Percentiles rank a stretch among this genome's conserved stretches.
phyloP scores from a whole-genome alignment of 2,113 vertebrate species.

The Lynx canadensis region DNA sequence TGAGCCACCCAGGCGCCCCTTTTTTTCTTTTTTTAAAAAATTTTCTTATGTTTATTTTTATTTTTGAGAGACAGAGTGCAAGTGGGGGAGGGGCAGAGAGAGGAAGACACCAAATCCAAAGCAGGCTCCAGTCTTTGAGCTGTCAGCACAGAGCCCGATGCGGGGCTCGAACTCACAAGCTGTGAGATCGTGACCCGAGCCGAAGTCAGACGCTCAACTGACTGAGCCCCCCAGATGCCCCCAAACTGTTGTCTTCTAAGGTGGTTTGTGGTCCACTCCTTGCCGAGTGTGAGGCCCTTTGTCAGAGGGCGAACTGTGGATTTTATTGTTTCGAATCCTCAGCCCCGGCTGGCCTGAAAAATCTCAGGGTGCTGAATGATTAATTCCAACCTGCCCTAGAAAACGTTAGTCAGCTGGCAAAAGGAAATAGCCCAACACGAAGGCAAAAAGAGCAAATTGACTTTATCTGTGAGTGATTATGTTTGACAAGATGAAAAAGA shows the following conservation, averaged over 20 bases:
- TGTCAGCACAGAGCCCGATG: too few species aligned
- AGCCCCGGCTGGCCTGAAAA: constrained; percentile 52
- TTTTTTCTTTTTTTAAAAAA: too few species aligned
- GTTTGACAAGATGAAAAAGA: constrained; percentile 69
- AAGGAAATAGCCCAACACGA: constrained; percentile 53
- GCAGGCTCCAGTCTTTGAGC: too few species aligned
- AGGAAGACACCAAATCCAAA: too few species aligned
- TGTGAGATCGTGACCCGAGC: too few species aligned
- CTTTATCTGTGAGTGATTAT: constrained; percentile 72
- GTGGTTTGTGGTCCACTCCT: background rate
- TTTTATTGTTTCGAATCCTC: constrained; percentile 36
- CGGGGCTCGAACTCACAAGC: too few species aligned
- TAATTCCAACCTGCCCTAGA: constrained; percentile 64
- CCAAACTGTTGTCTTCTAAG: background rate
- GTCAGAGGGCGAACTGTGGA: background rate
- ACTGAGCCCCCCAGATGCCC: too few species aligned
- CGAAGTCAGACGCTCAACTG: too few species aligned
- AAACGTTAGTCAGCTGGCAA: constrained; percentile 62
- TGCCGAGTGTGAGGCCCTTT: background rate
- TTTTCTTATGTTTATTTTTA: too few species aligned
- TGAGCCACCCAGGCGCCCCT: too few species aligned
- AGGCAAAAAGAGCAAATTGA: constrained; percentile 66
- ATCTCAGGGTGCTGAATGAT: constrained; percentile 58
- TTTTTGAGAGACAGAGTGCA: too few species aligned
- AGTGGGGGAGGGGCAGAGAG: too few species aligned